Base-by-base conservation (phyloP, 2,113 vertebrate genomes). In the Potamarius usumacintae region DNA sequence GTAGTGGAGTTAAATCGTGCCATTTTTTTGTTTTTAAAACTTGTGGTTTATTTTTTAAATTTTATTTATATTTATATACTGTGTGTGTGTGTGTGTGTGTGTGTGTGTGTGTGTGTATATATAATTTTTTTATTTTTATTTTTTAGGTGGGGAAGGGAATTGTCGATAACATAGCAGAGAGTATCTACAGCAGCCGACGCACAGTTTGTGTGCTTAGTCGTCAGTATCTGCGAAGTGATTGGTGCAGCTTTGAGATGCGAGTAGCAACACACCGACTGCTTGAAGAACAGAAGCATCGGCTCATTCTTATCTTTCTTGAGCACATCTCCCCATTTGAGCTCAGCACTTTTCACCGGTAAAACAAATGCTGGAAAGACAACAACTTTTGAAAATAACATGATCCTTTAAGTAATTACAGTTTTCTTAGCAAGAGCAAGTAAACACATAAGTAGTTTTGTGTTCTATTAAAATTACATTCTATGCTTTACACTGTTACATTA, bases 291-390 rank as follows among this genome's bases (percentile, higher is more conserved):
- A 84, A 85, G 15, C 85, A 92, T 72, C 80, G 83, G 5, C 90
- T 93, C 34, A 90, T 92, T 78, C 87, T 93, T 30, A 65, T 92
- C 74, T 91, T 93, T 78, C 90, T 92, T 2, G 90, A 93, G 71
- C 89, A 84, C 65, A 92, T 93, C 85, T 89, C 92, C 42, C 89
- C 82, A 34, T 90, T 91, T 76, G 92, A 91, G 88, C 90, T 92
- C 20, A 89, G 86, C 14, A 72, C 88, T 60, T 91, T 91, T 27
- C 91, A 92, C 85, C 89, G 88, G 87, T 90, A 86, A 89, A 27
- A 50, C 48, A 7, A n/a, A 52, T 12, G 9, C 17, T 20, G 34
- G 3, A 50, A 22, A 50, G 34, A 11, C 42, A 1, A 50, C 42
- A 74, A 50, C 17, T 18, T 74, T 48, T 18, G 7, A 76, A 72